Evolutionary conservation across 2,797 vertebrate genomes (phyloP), one percentile per base, ranked within the genome.

Genomic region (Coluber constrictor): DNA sequence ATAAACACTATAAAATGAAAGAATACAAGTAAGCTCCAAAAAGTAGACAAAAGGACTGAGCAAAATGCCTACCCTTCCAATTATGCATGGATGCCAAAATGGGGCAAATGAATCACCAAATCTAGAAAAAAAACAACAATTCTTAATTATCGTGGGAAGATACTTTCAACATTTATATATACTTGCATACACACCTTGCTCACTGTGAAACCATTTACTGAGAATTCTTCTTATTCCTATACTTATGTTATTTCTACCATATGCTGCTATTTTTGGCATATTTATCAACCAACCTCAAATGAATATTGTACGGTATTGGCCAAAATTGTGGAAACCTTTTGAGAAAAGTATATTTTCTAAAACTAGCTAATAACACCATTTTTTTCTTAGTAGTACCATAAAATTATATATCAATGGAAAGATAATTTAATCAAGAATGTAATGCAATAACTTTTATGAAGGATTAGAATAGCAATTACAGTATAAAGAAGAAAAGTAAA

Each of bases 1-100:
- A 51, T 47, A 91, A 92, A 83, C 74, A 90, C 56, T 83, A 3
- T 94, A 92, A 96, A 96, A 93, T 32, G 54, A 43, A 29, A 16
- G 89, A 88, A 94, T 79, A 57, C 63, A 94, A 90, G 87, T 0
- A 0, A 87, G 86, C n/a, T 88, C 60, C 88, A 43, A 94, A 90
- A 0, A 87, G 61, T 43, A 90, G 27, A 51, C 13, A 37, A 79
- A 94, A 93, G 92, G 95, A 59, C 37, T 61, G 57, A 61, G 59
- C 23, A 89, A 89, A 61, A 89, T 27, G 25, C 23, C 59, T 15
- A 7, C 27, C 27, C 3, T 61, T 27, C 57, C 43, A 37, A 13
- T 59, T 61, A 89, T 43, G 13, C 27, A 11, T 9, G 37, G 12
- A 60, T 61, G 57, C 32, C 59, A 61, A 43, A 47, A 60, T 27